Base-by-base conservation (phyloP, 2,797 vertebrate genomes). In the Adelosebastes latens region DNA sequence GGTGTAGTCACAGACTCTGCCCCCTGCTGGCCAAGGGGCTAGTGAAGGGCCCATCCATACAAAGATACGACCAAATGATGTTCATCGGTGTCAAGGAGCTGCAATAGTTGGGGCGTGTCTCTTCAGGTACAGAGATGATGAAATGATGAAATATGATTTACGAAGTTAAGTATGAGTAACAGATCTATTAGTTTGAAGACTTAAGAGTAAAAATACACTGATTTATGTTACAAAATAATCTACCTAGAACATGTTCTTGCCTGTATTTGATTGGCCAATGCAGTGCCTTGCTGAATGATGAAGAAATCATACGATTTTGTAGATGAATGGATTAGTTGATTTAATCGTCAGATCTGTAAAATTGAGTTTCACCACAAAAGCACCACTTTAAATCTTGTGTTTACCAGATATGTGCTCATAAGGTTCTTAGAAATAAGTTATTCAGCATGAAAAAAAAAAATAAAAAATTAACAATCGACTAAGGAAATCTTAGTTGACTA, bases 21-120 rank as follows among this genome's bases (percentile, higher is more conserved):
- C 86, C 82, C 88, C 56, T 94, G 92, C 90, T 86, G 89, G 92
- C 76, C 78, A 78, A 82, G 87, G 81, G 82, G 82, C 60, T 7
- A 24, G 25, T 36, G 39, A 72, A 32, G 55, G 18, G 4, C 22
- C 18, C 1, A 31, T 12, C 8, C 9, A 58, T 24, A 52, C 32
- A 68, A 11, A 13, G 7, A 27, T 42, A 5, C 39, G 39, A 27
- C 7, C 60, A 69, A 16, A 32, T 20, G 25, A 13, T 7, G 14
- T 25, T 65, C 10, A 31, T 65, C 7, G 16, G 16, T 64, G 49
- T 65, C 25, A 60, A 27, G 27, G 24, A 65, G 22, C 27, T 72
- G 29, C 20, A 69, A 32, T 22, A 55, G 14, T 27, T 2, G n/a
- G 53, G 16, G 9, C 0, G 3, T 27, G 10, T 76, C 77, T 76